Evolutionary conservation across 2,797 vertebrate species (phyloP), one percentile per base, ranked within the genome.

Genomic region (Trichosurus vulpecula): DNA sequence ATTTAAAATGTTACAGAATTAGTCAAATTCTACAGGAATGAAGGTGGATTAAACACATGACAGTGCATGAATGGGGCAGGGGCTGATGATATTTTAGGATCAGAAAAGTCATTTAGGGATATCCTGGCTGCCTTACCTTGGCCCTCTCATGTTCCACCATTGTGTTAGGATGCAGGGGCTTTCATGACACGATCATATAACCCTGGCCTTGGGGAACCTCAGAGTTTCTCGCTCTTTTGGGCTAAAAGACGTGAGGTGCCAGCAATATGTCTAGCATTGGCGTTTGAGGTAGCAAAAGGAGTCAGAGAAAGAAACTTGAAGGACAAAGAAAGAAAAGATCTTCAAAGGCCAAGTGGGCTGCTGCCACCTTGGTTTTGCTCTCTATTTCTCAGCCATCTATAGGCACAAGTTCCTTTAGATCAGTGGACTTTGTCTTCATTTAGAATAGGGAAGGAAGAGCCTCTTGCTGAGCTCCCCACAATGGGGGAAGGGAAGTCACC

Each of bases 71-170:
- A 41, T 51, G 91, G 90, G 27, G 58, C n/a, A 54, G 66, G 58
- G 96, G 92, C 29, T 92, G 47, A 53, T 89, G 74, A 10, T 61
- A 90, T 93, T 96, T 97, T 81, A 89, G 94, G 53, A 27, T 55
- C 58, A 94, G 74, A 93, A 81, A 97, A 96, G 52, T 94, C 12
- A 74, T 8, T 94, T 94, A 95, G 95, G 61, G 89, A 53, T 97
- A 13, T 89, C 94, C 30, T 90, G 35, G 91, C 4, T 89, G 41
- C 57, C 27, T 31, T 56, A 96, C 93, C n/a, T 96, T 91, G 95
- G 74, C 66, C 91, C 90, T 58, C 51, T 92, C 91, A 96, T 95
- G 41, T 47, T 90, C 96, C 53, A 94, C 54, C 0, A 6, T 94
- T 96, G 90, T 93, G 22, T 2, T 92, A 54, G 87, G 58, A 94